A percentile compares a stretch with the other conserved stretches of the same genome.
Conservation (phyloP, 2,888 invertebrate genomes). For the Caenorhabditis wallacei region DNA sequence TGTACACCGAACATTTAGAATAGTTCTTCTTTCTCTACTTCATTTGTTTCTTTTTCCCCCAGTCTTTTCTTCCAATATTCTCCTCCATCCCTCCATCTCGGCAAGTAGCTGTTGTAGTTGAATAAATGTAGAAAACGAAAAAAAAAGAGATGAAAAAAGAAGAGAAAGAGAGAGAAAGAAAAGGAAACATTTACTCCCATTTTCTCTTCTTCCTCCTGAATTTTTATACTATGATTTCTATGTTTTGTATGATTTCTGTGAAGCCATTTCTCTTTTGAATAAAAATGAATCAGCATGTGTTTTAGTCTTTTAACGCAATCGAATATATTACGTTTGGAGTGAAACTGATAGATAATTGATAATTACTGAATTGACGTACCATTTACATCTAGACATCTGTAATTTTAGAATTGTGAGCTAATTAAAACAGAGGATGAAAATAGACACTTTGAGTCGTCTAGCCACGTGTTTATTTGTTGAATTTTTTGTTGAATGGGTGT, state of each 20-base stretch:
- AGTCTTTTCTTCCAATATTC: conserved; percentile 14
- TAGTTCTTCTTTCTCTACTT: neutral
- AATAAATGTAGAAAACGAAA: too few relatives aligned
- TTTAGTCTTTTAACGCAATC: too few relatives aligned
- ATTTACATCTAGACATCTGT: too few relatives aligned
- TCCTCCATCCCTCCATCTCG: neutral
- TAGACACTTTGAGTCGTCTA: too few relatives aligned
- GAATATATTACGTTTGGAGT: too few relatives aligned
- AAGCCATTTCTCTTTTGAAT: too few relatives aligned
- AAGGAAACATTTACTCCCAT: neutral
- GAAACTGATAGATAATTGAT: too few relatives aligned
- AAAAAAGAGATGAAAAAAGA: neutral
- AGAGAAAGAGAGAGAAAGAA: neutral
- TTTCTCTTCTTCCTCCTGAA: neutral
- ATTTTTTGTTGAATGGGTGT: neutral
- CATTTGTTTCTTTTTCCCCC: neutral
- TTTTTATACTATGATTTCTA: neutral
- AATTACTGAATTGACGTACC: neutral
- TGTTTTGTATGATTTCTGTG: neutral
- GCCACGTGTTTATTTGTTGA: neutral
- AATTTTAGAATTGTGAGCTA: too few relatives aligned
- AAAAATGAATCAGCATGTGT: too few relatives aligned
- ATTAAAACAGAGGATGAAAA: too few relatives aligned
- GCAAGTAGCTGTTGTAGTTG: too few relatives aligned
- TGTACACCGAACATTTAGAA: neutral